Evolutionary conservation across 1,140 invertebrate genomes (phyloP).

Genomic region (Daktulosphaira vitifoliae): DNA sequence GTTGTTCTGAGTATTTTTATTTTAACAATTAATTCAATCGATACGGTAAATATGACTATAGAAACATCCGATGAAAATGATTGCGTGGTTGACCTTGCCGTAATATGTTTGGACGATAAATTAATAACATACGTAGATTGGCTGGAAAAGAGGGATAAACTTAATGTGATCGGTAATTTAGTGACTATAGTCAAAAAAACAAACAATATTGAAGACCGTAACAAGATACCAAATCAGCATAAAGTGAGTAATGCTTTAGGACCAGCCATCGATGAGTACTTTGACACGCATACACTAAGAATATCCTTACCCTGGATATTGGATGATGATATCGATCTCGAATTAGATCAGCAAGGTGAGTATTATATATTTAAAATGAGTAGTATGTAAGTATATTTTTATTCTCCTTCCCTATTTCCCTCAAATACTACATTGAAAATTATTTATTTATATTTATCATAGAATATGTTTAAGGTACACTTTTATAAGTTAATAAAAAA

Average conservation of each 20-base stretch:
- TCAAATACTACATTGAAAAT: no score
- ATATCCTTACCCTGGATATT: slow-evolving; percentile 25
- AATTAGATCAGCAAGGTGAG: slow-evolving; percentile 17
- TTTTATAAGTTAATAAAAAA: no score
- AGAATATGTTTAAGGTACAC: no score
- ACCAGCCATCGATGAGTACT: slow-evolving; percentile 20
- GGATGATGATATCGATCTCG: slow-evolving; percentile 23
- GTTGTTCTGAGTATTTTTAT: not conserved
- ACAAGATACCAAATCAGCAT: not conserved
- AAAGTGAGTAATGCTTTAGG: not conserved
- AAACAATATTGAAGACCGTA: not conserved
- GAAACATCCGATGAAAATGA: not conserved
- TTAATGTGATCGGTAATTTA: slow-evolving; percentile 19
- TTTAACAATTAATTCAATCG: not conserved
- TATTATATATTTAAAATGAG: no score
- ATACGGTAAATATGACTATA: not conserved
- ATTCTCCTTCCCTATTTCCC: no score
- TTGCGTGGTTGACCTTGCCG: slow-evolving; percentile 18
- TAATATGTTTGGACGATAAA: slow-evolving; percentile 10
- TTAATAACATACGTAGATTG: slow-evolving; percentile 7
- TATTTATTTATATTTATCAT: no score
- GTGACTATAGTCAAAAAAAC: slow-evolving; percentile 13
- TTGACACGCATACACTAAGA: slow-evolving; percentile 16
- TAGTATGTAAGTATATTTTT: not conserved
- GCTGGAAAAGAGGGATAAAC: slow-evolving; percentile 14